phyloP scores from a whole-genome alignment of 2,113 vertebrate species.

The Labeo catla region DNA sequence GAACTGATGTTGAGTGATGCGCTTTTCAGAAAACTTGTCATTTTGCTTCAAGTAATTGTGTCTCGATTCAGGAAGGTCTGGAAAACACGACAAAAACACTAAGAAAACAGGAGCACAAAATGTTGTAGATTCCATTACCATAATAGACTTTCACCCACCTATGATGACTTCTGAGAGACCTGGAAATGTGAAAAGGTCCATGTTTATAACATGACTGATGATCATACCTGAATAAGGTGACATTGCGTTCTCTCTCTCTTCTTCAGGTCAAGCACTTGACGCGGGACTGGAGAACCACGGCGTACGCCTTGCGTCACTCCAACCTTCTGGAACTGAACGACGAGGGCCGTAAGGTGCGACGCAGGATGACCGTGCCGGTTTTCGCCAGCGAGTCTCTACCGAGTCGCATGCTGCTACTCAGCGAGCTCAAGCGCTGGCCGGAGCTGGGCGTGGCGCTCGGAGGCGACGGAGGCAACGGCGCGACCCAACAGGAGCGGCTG shows the following conservation, averaged over 20 bases:
- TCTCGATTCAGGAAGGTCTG: too few relatives aligned
- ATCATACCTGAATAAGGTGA: too few relatives aligned
- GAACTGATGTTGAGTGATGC: too few relatives aligned
- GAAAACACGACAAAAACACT: too few relatives aligned
- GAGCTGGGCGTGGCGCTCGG: conserved; percentile 75
- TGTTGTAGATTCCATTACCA: too few relatives aligned
- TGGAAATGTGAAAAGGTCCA: too few relatives aligned
- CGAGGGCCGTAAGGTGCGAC: conserved; percentile 89
- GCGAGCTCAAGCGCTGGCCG: conserved; percentile 84
- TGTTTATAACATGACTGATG: too few relatives aligned
- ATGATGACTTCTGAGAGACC: too few relatives aligned
- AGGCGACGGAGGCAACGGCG: conserved; percentile 65
- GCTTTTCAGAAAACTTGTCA: too few relatives aligned
- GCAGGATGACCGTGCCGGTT: conserved; percentile 84
- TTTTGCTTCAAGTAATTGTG: too few relatives aligned
- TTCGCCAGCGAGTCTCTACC: conserved; percentile 93
- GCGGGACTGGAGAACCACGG: conserved; percentile 94
- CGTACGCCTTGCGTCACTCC: conserved; percentile 88
- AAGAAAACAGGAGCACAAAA: too few relatives aligned
- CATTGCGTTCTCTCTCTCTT: neutral
- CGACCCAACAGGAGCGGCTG: conserved; percentile 84
- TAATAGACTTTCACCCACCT: too few relatives aligned
- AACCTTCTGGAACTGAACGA: conserved; percentile 87
- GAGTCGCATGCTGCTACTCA: conserved; percentile 92
- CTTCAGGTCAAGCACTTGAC: conserved; percentile 94